phyloP scores from a whole-genome alignment of 2,797 vertebrate species.

The Sparus aurata region DNA sequence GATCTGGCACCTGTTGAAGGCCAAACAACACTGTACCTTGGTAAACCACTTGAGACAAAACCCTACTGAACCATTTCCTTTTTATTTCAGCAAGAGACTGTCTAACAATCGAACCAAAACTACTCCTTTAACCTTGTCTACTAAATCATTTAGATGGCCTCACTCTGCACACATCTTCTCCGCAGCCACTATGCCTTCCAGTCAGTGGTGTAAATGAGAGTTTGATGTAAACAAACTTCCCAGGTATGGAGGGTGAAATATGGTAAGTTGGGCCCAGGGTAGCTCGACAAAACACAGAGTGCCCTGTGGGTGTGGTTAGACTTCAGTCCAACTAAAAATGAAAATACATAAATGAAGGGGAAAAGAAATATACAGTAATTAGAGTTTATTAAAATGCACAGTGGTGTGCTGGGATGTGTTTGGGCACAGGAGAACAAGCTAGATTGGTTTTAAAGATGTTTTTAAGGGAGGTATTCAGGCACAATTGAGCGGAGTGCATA shows the following conservation, averaged over 20 bases:
- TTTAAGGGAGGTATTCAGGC: slow-evolving; percentile 46
- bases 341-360: slow-evolving; percentile 19
- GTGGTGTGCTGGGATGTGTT: slow-evolving; percentile 32
- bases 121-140: slow-evolving; percentile 57
- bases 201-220: slow-evolving; percentile 54
- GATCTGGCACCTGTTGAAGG: slow-evolving; percentile 42
- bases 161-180: slow-evolving; percentile 52
- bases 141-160: slow-evolving; percentile 69
- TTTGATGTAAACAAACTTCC: slow-evolving; percentile 61
- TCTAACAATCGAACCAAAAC: slow-evolving; percentile 60
- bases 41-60: slow-evolving; percentile 48
- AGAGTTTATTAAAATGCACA: slow-evolving; percentile 58
- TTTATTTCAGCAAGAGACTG: slow-evolving; percentile 40
- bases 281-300: slow-evolving; percentile 25
- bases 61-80: slow-evolving; percentile 46
- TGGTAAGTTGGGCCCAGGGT: slow-evolving; percentile 21
- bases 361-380: slow-evolving; percentile 51
- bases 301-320: slow-evolving; percentile 35
- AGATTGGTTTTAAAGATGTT: slow-evolving; percentile 39
- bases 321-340: slow-evolving; percentile 32
- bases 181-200: slow-evolving; percentile 34
- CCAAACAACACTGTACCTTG: slow-evolving; percentile 38
- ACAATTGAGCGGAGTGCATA: slow-evolving; percentile 39
- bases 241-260: slow-evolving; percentile 41
- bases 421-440: slow-evolving; percentile 47